These are phyloP conservation scores for Lasioglossum morio DNA, from an alignment of 2,888 invertebrate species.

Conservation along the genomic window DNA sequence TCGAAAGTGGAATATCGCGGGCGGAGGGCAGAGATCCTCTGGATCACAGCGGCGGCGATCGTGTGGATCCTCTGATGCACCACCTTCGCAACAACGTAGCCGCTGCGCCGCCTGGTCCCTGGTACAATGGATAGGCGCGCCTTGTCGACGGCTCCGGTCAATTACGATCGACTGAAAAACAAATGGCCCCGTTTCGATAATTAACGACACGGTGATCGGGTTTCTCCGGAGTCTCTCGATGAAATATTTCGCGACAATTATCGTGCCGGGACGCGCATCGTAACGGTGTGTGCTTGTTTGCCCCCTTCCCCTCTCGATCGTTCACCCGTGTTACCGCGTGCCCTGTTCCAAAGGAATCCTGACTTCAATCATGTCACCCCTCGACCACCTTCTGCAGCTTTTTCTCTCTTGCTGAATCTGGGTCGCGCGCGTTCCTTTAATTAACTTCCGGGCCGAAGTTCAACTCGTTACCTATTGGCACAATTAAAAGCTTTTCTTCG, in stretches of 20 bases:
- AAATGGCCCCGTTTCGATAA: conserved; percentile 68
- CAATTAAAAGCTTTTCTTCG: conserved; percentile 24
- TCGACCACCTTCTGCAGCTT: background rate
- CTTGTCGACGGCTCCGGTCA: conserved; percentile 57
- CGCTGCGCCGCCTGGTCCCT: conserved; percentile 30
- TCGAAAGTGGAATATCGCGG: conserved; percentile 47
- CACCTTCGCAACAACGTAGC: conserved; percentile 64
- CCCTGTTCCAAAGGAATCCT: background rate
- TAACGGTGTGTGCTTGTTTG: conserved; percentile 31
- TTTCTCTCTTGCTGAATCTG: background rate
- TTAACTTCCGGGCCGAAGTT: conserved; percentile 26
- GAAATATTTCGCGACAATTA: conserved; percentile 55
- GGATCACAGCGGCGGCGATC: conserved; percentile 24
- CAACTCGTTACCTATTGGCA: conserved; percentile 22
- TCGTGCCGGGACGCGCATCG: conserved; percentile 1
- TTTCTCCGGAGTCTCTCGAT: conserved; percentile 31
- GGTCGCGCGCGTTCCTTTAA: conserved; percentile 27
- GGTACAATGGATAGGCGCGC: conserved; percentile 66
- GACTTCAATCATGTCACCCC: conserved; percentile 14
- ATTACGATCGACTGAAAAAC: conserved; percentile 67
- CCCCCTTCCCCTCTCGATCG: background rate
- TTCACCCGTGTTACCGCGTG: background rate
- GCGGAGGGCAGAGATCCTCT: conserved; percentile 19
- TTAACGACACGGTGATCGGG: conserved; percentile 60
- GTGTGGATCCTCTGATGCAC: conserved; percentile 43